Evolutionary conservation across 1,140 invertebrate species (phyloP), one percentile per base, ranked within the genome.

Genomic region (Tetramorium alpestre): DNA sequence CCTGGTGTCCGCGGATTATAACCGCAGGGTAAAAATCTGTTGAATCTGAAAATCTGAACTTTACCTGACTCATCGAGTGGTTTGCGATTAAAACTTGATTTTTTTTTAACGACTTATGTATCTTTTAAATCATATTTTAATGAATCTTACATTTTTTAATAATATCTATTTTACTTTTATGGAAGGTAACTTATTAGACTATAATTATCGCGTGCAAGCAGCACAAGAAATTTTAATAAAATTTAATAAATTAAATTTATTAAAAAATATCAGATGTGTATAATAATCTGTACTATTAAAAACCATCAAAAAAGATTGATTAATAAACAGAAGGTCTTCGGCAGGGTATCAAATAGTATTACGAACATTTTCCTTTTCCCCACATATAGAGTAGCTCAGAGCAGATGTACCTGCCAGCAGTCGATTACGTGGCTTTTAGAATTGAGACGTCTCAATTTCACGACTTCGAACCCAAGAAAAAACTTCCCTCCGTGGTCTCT

Each of bases 381-480:
- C 22, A 16, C 11, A 44, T 67, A 67, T 58, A 73, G 54, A 82
- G 72, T 72, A 82, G 49, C 13, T 60, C 49, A 16, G 84, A 89
- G 90, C 94, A 94, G 94, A 94, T 94, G 93, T 95, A 95, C 94
- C 94, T 95, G 94, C 92, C 88, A 54, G 70, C 86, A 89, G 93
- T 91, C 94, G 93, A 95, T 95, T 95, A 95, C 91, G 92, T 87
- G 90, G 94, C 93, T 94, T 92, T 93, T 93, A 93, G 91, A 92
- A 91, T 92, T 87, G 91, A 92, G 93, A 94, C 92, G 94, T 95
- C 94, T 95, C 94, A 95, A 95, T 95, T 95, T 95, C 94, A 95
- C 93, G 92, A 94, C 82, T 93, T 47, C 80, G 41, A 90, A 44
- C 16, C 62, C 38, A 56, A 22, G n/a, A 91, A 93, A 94, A 93